Percentiles rank a stretch among this genome's conserved stretches.
These are phyloP conservation scores for Pyrocephalus nanus DNA, from an alignment of 2,797 vertebrate species.

Conservation along the genomic window DNA sequence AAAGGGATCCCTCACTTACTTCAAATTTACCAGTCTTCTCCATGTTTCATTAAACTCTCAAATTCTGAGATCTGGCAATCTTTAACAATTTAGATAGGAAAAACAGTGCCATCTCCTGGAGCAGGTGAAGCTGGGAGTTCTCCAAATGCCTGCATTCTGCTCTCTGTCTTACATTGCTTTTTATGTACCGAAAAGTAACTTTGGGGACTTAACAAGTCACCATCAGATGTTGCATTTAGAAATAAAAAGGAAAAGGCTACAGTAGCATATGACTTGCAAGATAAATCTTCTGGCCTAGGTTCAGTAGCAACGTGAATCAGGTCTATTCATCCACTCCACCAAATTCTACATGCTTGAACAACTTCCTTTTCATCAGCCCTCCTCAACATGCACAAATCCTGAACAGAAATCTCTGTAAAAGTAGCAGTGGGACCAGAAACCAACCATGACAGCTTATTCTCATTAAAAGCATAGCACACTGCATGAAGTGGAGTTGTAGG, in stretches of 20 bases:
- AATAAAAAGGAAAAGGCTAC: neutral
- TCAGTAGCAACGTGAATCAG: neutral
- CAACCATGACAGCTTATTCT: neutral
- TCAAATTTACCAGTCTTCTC: neutral
- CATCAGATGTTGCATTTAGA: neutral
- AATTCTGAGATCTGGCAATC: neutral
- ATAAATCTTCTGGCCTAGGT: neutral
- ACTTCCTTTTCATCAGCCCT: neutral
- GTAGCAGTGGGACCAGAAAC: neutral
- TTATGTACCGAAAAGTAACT: neutral
- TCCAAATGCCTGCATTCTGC: neutral
- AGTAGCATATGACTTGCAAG: neutral
- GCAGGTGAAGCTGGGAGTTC: neutral
- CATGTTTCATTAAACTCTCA: neutral
- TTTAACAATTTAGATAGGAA: neutral
- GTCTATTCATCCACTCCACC: neutral
- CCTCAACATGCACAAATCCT: neutral
- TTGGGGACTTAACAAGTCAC: neutral
- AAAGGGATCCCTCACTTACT: neutral
- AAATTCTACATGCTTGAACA: neutral
- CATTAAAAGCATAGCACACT: neutral
- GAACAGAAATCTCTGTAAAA: neutral
- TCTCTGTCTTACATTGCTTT: neutral
- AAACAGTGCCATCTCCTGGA: constrained; percentile 43
- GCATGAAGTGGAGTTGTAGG: neutral